Conservation (phyloP, 2,888 invertebrate genomes). For the Acrobasis repandana region DNA sequence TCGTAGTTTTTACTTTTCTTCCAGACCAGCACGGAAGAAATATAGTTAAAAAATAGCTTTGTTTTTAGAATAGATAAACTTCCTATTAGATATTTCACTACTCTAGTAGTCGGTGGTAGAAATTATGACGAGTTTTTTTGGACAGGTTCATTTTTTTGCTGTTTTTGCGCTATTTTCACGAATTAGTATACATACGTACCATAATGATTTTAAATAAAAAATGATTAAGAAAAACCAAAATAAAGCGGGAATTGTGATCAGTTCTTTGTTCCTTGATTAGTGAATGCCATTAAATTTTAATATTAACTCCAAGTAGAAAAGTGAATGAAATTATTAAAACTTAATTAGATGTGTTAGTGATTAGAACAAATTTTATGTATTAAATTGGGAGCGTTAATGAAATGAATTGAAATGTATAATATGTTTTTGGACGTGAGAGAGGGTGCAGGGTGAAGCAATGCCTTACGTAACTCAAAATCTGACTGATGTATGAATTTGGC, state of each 20-base stretch:
- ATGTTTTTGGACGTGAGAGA: too few species aligned
- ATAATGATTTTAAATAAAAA: conserved; percentile 1
- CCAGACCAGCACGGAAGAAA: too few species aligned
- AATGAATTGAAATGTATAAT: neutral
- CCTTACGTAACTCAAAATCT: conserved; percentile 35
- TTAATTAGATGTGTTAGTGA: conserved; percentile 8
- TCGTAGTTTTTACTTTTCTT: too few species aligned
- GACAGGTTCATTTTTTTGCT: conserved; percentile 10
- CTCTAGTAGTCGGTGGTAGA: too few species aligned
- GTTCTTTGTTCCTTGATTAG: conserved; percentile 14
- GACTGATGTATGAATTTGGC: neutral
- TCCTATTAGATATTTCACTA: too few species aligned
- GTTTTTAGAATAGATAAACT: too few species aligned
- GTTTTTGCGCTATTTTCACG: conserved; percentile 12
- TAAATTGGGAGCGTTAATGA: conserved; percentile 2
- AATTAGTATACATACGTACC: conserved; percentile 7
- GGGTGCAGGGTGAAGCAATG: conserved; percentile 52
- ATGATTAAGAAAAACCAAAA: conserved; percentile 14
- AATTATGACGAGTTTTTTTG: neutral
- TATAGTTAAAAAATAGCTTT: too few species aligned
- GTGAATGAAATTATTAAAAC: neutral
- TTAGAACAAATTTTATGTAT: conserved; percentile 13
- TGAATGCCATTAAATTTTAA: conserved; percentile 6
- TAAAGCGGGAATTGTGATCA: conserved; percentile 12
- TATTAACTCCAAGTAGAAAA: neutral